Percentiles rank a stretch among this genome's conserved stretches.
Conservation (phyloP, 1,140 invertebrate species). For the Danaus melanippus region DNA sequence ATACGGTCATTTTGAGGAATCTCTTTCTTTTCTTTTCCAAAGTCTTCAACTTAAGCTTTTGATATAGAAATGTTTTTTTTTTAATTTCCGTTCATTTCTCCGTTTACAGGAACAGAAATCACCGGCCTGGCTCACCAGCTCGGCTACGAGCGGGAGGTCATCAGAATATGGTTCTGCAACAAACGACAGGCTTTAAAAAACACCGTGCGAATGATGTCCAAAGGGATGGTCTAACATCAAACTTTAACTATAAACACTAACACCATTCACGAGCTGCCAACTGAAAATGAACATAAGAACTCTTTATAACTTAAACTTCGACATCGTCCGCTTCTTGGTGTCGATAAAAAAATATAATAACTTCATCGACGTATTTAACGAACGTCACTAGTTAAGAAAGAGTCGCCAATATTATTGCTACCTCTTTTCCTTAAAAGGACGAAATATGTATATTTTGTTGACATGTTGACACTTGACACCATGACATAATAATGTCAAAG, state of each 20-base stretch:
- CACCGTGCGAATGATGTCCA: conserved; percentile 92
- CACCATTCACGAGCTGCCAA: too few relatives aligned
- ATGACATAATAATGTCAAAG: too few relatives aligned
- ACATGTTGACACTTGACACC: too few relatives aligned
- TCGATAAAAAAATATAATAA: too few relatives aligned
- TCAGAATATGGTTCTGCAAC: conserved; percentile 99
- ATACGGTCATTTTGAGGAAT: conserved; percentile 1
- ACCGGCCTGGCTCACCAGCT: conserved; percentile 94
- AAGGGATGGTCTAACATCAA: conserved; percentile 76
- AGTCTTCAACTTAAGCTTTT: conserved; percentile 2
- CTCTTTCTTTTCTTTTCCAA: conserved; percentile 1
- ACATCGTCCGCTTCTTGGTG: too few relatives aligned
- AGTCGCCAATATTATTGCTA: too few relatives aligned
- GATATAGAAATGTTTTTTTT: conserved; percentile 6
- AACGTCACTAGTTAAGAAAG: too few relatives aligned
- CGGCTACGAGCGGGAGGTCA: conserved; percentile 97
- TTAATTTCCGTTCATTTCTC: conserved; percentile 11
- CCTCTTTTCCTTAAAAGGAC: too few relatives aligned
- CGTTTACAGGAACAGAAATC: conserved; percentile 91
- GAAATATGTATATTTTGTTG: too few relatives aligned
- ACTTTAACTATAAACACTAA: neutral
- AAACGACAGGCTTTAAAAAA: conserved; percentile 98
- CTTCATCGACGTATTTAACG: too few relatives aligned
- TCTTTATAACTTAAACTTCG: too few relatives aligned
- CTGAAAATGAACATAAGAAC: too few relatives aligned